phyloP scores from a whole-genome alignment of 2,113 vertebrate genomes.

The Turnix velox region DNA sequence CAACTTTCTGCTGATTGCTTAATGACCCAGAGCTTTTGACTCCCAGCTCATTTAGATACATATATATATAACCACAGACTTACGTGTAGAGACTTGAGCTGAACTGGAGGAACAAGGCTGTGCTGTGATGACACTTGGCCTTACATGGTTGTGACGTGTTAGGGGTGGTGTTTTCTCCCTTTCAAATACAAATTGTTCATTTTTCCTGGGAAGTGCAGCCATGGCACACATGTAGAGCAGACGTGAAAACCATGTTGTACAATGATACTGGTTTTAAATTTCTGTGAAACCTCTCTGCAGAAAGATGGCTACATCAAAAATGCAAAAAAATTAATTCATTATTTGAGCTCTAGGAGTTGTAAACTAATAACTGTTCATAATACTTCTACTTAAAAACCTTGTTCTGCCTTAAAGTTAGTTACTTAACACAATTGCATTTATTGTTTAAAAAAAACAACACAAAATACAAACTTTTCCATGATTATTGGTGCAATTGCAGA shows the following conservation, averaged over 20 bases:
- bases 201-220: neutral
- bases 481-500: neutral
- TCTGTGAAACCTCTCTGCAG: neutral
- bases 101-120: neutral
- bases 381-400: neutral
- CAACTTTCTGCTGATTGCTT: neutral
- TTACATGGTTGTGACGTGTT: neutral
- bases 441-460: neutral
- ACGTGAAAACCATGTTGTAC: neutral
- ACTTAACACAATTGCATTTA: neutral
- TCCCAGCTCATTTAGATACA: neutral
- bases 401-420: neutral
- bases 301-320: neutral
- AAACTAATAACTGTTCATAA: neutral
- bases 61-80: neutral
- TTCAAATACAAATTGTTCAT: neutral
- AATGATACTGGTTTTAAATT: accelerated
- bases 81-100: neutral
- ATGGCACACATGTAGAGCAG: accelerated
- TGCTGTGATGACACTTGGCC: neutral
- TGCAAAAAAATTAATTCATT: neutral
- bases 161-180: neutral
- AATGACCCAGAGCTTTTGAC: neutral
- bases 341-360: neutral
- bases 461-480: neutral